These are phyloP conservation scores for Pammene fasciana DNA, from an alignment of 2,888 invertebrate species.

Conservation along the genomic window DNA sequence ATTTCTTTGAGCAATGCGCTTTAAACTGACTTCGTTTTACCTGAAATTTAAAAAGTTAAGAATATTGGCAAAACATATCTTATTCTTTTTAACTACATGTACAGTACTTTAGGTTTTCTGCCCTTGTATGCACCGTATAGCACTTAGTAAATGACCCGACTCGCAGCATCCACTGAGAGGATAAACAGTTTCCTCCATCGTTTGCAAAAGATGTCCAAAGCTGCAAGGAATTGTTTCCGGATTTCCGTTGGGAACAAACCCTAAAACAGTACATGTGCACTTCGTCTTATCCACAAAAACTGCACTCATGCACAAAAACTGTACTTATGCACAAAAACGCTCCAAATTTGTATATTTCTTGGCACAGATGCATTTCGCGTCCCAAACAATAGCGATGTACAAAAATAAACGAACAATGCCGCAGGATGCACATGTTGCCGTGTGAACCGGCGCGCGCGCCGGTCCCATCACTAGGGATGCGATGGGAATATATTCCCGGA, in stretches of 20 bases:
- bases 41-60: no score
- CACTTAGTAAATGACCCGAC: not conserved
- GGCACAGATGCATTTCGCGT: conserved; percentile 36
- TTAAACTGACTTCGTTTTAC: no score
- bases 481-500: not conserved
- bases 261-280: conserved; percentile 2
- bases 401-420: conserved; percentile 41
- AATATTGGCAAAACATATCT: no score
- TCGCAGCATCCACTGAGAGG: not conserved
- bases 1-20: no score
- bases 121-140: no score
- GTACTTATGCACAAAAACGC: conserved; percentile 15
- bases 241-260: conserved; percentile 10
- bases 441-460: conserved; percentile 34
- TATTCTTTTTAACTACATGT: no score
- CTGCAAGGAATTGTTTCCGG: not conserved
- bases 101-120: no score
- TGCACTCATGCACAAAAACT: no score
- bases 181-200: no score
- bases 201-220: not conserved
- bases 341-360: conserved; percentile 29
- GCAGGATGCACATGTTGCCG: conserved; percentile 42
- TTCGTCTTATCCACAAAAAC: not conserved
- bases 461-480: conserved; percentile 6
- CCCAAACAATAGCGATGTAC: conserved; percentile 29